Evolutionary conservation across 1,140 invertebrate genomes (phyloP), one percentile per base, ranked within the genome.

Genomic region (Magallana angulata): DNA sequence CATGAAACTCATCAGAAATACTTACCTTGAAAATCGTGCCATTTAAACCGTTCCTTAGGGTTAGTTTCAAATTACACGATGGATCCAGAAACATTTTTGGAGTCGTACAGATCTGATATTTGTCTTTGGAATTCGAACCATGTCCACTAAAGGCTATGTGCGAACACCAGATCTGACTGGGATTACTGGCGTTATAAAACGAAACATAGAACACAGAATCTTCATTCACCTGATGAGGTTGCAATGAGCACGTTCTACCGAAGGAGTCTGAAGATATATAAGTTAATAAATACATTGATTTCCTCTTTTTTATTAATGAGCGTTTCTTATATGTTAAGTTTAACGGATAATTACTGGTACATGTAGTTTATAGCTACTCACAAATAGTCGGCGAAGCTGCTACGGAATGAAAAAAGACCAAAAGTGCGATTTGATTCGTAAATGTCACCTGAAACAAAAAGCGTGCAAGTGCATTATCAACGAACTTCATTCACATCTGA

Each of bases 101-200:
- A 24, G 68, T 76, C 24, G 68, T 9, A 12, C 68, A 76, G 18
- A 76, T 76, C 11, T 76, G 68, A 5, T 36, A 76, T 76, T 76
- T 76, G 68, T 76, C 68, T 12, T 12, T 76, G 24, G 68, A 76
- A 76, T 76, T 36, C 11, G 68, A 4, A 30, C 68, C 68, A 76
- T 36, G 9, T 30, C 18, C 68, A 14, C 68, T 76, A 12, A 76
- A 76, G 12, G 18, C 68, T 76, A 76, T 76, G 24, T 76, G 24
- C 14, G 68, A 76, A 30, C 68, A 76, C 68, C 68, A 76, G 5
- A 76, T 30, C 8, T 18, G 8, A 36, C 7, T 24, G 24, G 7
- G 8, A 36, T 11, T 9, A 76, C 12, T 12, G 7, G 12, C 7
- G 36, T 12, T 30, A 11, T 76, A 4, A 9, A 30, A 76, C 12